phyloP scores from a whole-genome alignment of 2,888 invertebrate genomes.

The Ethmia dodecea region DNA sequence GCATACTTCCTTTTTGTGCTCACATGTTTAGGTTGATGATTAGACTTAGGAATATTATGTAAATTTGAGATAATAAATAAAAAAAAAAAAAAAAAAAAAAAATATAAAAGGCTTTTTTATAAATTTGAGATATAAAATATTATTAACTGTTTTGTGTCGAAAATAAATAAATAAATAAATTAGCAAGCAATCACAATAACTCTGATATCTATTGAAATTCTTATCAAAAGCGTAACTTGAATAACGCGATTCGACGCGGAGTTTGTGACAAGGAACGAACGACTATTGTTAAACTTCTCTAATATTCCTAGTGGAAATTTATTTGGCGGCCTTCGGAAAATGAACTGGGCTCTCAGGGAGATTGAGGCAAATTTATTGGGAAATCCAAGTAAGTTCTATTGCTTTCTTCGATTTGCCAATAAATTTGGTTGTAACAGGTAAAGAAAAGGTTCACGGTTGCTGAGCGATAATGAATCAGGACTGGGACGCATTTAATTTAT shows the following conservation, averaged over 20 bases:
- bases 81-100: no score
- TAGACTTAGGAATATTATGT: no score
- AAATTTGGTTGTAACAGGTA: slow-evolving; percentile 25
- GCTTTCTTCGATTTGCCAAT: slow-evolving; percentile 7
- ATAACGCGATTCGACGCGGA: slow-evolving; percentile 55
- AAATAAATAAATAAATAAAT: no score
- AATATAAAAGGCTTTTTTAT: no score
- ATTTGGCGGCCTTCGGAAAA: slow-evolving; percentile 54
- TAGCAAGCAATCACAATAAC: slow-evolving; percentile 46
- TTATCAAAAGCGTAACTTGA: slow-evolving; percentile 66
- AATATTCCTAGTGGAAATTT: slow-evolving; percentile 65
- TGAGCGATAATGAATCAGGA: slow-evolving; percentile 42
- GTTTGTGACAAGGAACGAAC: slow-evolving; percentile 43
- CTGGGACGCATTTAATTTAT: no score
- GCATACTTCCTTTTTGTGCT: no score
- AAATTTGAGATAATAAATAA: no score
- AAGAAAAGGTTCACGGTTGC: slow-evolving; percentile 29
- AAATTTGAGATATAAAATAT: no score
- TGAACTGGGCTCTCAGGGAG: slow-evolving; percentile 49
- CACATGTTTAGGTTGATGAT: no score
- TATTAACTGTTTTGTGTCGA: no score
- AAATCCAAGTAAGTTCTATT: slow-evolving; percentile 36
- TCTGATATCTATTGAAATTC: slow-evolving; percentile 52
- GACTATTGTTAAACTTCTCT: slow-evolving; percentile 65
- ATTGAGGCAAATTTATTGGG: slow-evolving; percentile 55